These are phyloP conservation scores for Spodoptera litura DNA, from an alignment of 1,140 invertebrate genomes.

Conservation along the genomic window DNA sequence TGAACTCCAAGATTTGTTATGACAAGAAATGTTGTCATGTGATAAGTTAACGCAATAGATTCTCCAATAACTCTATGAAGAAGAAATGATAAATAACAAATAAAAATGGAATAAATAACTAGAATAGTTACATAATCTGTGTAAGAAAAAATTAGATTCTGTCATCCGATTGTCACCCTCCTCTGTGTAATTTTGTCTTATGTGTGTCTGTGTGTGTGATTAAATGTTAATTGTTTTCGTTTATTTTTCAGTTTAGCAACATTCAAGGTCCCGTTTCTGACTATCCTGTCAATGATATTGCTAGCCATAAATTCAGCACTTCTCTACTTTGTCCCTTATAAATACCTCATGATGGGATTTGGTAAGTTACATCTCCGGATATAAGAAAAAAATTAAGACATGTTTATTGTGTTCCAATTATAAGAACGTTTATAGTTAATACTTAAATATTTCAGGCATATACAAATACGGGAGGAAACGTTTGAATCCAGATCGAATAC, in stretches of 20 bases:
- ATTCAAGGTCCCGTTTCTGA: slow-evolving; percentile 98
- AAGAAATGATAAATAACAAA: too few species aligned
- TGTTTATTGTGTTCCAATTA: background rate
- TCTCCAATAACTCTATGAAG: too few species aligned
- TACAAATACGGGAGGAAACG: slow-evolving; percentile 98
- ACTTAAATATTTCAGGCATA: slow-evolving; percentile 92
- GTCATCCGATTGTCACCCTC: too few species aligned
- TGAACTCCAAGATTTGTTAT: too few species aligned
- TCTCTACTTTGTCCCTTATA: slow-evolving; percentile 95
- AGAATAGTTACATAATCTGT: too few species aligned
- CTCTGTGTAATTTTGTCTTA: too few species aligned
- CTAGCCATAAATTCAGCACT: slow-evolving; percentile 88
- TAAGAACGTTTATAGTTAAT: too few species aligned
- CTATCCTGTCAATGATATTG: slow-evolving; percentile 92
- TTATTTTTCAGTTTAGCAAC: slow-evolving; percentile 93
- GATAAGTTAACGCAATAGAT: too few species aligned
- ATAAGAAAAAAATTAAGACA: too few species aligned
- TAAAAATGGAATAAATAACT: too few species aligned
- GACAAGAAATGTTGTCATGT: too few species aligned
- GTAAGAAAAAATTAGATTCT: too few species aligned
- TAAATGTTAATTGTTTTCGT: background rate
- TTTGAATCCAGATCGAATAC: slow-evolving; percentile 94
- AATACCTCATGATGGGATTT: slow-evolving; percentile 93
- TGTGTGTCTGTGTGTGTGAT: background rate
- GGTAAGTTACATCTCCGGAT: slow-evolving; percentile 60